Base-by-base conservation (phyloP, 1,140 invertebrate genomes). In the Nasonia vitripennis region DNA sequence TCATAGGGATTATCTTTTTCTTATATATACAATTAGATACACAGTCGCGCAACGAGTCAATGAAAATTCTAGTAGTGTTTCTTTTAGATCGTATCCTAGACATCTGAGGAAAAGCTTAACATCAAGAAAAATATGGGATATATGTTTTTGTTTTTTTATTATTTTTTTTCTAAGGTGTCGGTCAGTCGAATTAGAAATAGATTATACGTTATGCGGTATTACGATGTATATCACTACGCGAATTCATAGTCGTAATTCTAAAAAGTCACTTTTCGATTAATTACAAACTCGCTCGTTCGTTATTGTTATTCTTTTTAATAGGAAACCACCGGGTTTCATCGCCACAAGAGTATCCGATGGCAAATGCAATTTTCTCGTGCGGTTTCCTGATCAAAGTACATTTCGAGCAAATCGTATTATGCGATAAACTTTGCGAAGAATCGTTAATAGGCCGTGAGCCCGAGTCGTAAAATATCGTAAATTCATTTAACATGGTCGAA, bases 71-170 rank as follows among this genome's bases (percentile, higher is more conserved):
- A 84, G 88, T 87, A 70, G 78, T 81, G 73, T 71, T 62, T 79
- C 81, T 70, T 78, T 84, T 70, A 73, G 17, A 84, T 67, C 70
- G 62, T 55, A 74, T 37, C 79, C 85, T 90, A 91, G 88, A 90
- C 88, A 81, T 91, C 87, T 89, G 89, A 91, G 89, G 91, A 90
- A 90, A 92, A 92, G 92, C 91, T 92, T 90, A 92, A 93, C 91
- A 91, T 91, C 89, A 89, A 92, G 91, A 92, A 93, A 92, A 92
- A 92, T 92, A 92, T 92, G 89, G 86, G 89, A 89, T 86, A 85
- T 85, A 87, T 87, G 83, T 86, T 81, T 75, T 85, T 77, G 17
- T 51, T 41, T 67, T 31, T 71, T 82, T 86, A 77, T 67, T 48
- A 78, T 83, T 62, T 10, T 78, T 45, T 45, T 89, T 88, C 89